These are phyloP conservation scores for Chaetura pelagica DNA, from an alignment of 2,113 vertebrate genomes.

Conservation along the genomic window DNA sequence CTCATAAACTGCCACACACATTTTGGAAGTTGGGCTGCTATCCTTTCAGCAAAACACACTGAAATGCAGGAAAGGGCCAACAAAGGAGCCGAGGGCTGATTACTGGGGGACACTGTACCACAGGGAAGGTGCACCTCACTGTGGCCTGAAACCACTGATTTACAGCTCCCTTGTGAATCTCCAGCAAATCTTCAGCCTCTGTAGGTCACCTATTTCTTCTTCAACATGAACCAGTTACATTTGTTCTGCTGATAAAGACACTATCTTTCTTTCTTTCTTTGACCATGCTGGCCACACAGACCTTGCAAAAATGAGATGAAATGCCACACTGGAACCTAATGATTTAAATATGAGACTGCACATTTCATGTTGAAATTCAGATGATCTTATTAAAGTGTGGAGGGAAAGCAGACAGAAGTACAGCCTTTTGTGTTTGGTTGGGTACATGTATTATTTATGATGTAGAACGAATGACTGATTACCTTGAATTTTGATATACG, in stretches of 20 bases:
- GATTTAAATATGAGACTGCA: constrained; percentile 53
- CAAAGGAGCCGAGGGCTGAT: not conserved
- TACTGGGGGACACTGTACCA: not conserved
- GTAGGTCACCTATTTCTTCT: not conserved
- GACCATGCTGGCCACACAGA: not conserved
- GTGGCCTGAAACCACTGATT: not conserved
- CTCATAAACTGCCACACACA: not conserved
- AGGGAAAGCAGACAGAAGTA: constrained; percentile 13
- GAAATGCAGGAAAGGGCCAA: accelerated
- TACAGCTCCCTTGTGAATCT: not conserved
- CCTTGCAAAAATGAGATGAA: constrained; percentile 22
- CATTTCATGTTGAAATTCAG: constrained; percentile 55
- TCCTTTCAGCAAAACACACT: not conserved
- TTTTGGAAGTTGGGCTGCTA: not conserved
- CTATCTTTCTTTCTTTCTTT: constrained; percentile 23
- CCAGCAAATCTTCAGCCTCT: not conserved
- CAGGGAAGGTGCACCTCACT: not conserved
- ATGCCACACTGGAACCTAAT: constrained; percentile 25
- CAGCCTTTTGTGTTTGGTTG: constrained; percentile 47
- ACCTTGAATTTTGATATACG: constrained; percentile 39
- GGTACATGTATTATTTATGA: constrained; percentile 62
- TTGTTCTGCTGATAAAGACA: constrained; percentile 4
- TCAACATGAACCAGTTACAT: not conserved
- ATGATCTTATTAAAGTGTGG: constrained; percentile 33
- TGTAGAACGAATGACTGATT: constrained; percentile 36